Evolutionary conservation across 1,140 invertebrate species (phyloP).

Genomic region (Drosophila nasuta): DNA sequence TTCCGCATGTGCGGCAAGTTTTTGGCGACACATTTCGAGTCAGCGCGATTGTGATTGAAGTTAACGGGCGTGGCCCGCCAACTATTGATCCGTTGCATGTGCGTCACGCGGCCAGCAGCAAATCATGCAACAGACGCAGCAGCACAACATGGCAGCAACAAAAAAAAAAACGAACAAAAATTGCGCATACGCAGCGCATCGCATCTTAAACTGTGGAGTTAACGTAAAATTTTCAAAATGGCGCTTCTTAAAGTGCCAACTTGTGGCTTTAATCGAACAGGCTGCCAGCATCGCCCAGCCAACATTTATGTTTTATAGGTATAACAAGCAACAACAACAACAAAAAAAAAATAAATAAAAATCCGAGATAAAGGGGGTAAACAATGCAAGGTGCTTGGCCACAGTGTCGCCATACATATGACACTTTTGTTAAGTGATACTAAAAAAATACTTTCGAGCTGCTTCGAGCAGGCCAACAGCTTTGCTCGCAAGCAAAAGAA

Average conservation of each 20-base stretch:
- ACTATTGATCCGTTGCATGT: conserved; percentile 81
- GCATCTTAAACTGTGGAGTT: conserved; percentile 62
- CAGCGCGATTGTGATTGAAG: background rate
- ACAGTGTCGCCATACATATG: conserved; percentile 9
- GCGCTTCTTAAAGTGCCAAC: conserved; percentile 83
- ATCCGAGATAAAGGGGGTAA: no score
- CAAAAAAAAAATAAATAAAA: background rate
- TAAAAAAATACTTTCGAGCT: conserved; percentile 77
- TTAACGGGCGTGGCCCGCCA: conserved; percentile 69
- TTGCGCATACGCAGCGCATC: conserved; percentile 35
- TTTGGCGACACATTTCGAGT: conserved; percentile 12
- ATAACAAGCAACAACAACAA: background rate
- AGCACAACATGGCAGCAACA: background rate
- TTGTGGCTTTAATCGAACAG: conserved; percentile 74
- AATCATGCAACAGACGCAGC: conserved; percentile 28
- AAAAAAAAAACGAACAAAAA: background rate
- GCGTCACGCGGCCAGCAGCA: conserved; percentile 54
- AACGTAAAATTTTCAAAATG: conserved; percentile 66
- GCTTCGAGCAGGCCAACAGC: conserved; percentile 66
- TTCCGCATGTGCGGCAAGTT: conserved; percentile 80
- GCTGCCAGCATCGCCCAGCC: conserved; percentile 50
- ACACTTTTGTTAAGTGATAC: conserved; percentile 44
- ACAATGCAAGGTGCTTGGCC: background rate
- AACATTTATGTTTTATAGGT: conserved; percentile 9
- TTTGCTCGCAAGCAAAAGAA: conserved; percentile 50